These are phyloP conservation scores for Campopleginae sp. DNA, from an alignment of 2,888 invertebrate species.

Conservation along the genomic window DNA sequence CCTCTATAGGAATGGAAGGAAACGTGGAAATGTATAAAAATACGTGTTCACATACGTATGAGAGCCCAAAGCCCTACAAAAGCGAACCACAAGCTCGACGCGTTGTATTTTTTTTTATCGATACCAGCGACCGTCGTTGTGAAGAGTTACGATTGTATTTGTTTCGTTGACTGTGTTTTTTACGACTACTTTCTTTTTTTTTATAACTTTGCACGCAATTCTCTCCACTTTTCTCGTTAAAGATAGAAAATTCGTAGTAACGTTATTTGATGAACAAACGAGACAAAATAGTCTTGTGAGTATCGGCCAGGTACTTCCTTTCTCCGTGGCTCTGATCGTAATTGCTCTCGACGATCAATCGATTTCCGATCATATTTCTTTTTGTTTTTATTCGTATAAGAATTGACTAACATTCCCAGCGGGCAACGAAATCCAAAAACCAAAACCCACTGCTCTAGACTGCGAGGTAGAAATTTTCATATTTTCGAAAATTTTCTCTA, in stretches of 20 bases:
- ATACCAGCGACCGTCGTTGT: background rate
- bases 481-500: background rate
- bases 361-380: background rate
- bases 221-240: background rate
- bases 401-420: background rate
- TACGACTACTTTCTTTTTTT: background rate
- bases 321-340: background rate
- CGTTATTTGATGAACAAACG: background rate
- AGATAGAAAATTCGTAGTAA: background rate
- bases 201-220: slow-evolving; percentile 1
- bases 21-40: background rate
- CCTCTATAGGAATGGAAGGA: background rate
- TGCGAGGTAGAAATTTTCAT: background rate
- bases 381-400: background rate
- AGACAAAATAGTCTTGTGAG: background rate
- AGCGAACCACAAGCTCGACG: background rate
- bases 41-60: background rate
- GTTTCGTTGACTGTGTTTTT: background rate
- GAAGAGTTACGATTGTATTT: background rate
- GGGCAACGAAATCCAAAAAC: background rate
- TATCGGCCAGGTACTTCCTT: background rate
- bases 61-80: background rate
- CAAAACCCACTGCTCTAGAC: background rate
- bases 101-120: slow-evolving; percentile 11
- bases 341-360: background rate